Conservation (phyloP, 1,140 invertebrate genomes). For the Cataglyphis hispanica region DNA sequence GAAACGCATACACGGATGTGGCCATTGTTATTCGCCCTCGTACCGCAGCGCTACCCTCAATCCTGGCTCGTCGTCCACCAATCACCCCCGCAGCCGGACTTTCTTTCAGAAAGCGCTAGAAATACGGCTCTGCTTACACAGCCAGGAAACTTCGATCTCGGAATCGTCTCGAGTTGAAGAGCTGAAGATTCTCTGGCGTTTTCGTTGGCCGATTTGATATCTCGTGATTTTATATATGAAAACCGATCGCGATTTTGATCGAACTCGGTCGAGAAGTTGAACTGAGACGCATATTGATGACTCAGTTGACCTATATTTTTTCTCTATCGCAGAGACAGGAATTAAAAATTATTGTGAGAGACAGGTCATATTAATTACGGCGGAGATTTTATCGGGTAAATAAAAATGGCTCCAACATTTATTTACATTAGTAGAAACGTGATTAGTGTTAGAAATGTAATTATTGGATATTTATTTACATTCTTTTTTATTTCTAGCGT, state of each 20-base stretch:
- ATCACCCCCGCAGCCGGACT: slow-evolving; percentile 67
- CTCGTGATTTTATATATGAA: slow-evolving; percentile 7
- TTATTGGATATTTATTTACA: background rate
- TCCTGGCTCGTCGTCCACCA: slow-evolving; percentile 65
- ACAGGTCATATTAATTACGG: no score
- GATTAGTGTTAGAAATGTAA: background rate
- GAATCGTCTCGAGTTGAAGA: slow-evolving; percentile 16
- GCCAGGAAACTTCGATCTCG: slow-evolving; percentile 44
- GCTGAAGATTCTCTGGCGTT: background rate
- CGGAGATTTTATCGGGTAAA: background rate
- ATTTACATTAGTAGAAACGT: background rate
- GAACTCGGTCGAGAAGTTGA: background rate
- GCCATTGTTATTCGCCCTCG: slow-evolving; percentile 77
- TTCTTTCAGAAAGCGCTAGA: slow-evolving; percentile 64
- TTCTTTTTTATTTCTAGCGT: background rate
- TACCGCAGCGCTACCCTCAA: slow-evolving; percentile 57
- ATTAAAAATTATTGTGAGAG: background rate
- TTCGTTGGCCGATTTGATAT: slow-evolving; percentile 40
- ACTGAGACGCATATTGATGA: background rate
- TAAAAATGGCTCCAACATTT: background rate
- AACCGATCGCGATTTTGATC: slow-evolving; percentile 28
- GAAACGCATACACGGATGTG: slow-evolving; percentile 82
- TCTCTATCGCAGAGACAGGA: background rate
- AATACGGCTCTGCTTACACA: slow-evolving; percentile 52
- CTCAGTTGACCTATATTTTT: background rate